These are phyloP conservation scores for Carabus problematicus DNA, from an alignment of 2,888 invertebrate genomes.

Conservation along the genomic window DNA sequence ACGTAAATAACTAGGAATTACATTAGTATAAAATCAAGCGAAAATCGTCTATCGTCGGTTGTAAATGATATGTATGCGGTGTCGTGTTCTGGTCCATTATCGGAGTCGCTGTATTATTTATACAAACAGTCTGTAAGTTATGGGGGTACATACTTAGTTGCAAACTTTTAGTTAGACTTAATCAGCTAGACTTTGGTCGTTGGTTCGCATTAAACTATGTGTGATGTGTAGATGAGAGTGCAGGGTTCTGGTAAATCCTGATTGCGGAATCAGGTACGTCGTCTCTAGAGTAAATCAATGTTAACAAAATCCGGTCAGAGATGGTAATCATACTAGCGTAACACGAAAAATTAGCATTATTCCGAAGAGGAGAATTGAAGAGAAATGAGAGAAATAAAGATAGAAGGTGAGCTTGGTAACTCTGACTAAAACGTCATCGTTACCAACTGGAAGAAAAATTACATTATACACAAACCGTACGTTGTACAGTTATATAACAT, in stretches of 20 bases:
- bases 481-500: conserved; percentile 23
- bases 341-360: conserved; percentile 4
- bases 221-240: conserved; percentile 24
- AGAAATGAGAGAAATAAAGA: conserved; percentile 19
- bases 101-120: conserved; percentile 33
- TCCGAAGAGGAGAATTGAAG: conserved; percentile 12
- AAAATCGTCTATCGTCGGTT: conserved; percentile 29
- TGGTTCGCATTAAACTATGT: conserved; percentile 31
- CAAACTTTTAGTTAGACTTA: conserved; percentile 33
- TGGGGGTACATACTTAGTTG: conserved; percentile 19
- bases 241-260: conserved; percentile 17
- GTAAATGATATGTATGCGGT: conserved; percentile 2
- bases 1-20: conserved; percentile 11
- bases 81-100: conserved; percentile 27
- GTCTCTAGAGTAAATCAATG: conserved; percentile 18
- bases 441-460: conserved; percentile 27
- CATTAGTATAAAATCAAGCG: conserved; percentile 16
- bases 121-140: conserved; percentile 23
- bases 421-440: conserved; percentile 42
- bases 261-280: conserved; percentile 3
- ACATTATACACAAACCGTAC: conserved; percentile 39
- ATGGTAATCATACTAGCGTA: conserved; percentile 1
- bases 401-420: conserved; percentile 13
- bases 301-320: conserved; percentile 20
- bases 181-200: conserved; percentile 38